Evolutionary conservation across 2,888 invertebrate genomes (phyloP), one percentile per base, ranked within the genome.

Genomic region (Eristalis tenax): DNA sequence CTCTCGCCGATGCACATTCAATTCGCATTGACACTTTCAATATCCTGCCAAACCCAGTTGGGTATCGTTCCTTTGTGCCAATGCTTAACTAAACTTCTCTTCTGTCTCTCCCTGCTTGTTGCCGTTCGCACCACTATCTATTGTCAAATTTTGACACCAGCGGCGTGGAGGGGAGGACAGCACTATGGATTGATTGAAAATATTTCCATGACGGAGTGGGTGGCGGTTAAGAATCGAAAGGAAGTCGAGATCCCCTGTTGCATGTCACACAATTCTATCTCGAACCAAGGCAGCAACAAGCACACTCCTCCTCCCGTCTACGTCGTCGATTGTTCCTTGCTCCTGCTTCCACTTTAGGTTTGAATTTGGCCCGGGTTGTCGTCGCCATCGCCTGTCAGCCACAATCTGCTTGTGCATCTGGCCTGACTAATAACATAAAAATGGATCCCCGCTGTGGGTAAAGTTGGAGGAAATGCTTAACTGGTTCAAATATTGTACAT

Each of bases 1-100:
- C 59, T 56, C 40, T 28, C 18, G 43, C 43, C 35, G 35, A 15
- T 78, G 77, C 75, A 32, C 32, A 75, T 74, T 78, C 75, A 66
- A 75, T 78, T 78, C 79, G 75, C 83, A 59, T 40, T 87, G 87
- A 87, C 83, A 80, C 80, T 83, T 80, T 71, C 74, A 80, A 87
- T 87, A 83, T 87, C 87, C 87, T 79, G 83, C 57, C 80, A 68
- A 80, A 73, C 76, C 73, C 71, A 75, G 64, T 71, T 80, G 43
- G 75, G 64, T 73, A 68, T 64, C 43, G 35, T 61, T 56, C 6
- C 63, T 63, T 50, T 50, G 50, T 50, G 2, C 8, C 1, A 50
- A 18, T 50, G 8, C 63, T 28, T n/a, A 28, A n/a, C 63, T n/a
- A 8, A n/a, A 28, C 8, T 4, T 63, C 56, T 13, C 35, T 2